Base-by-base conservation (phyloP, 2,113 vertebrate species). In the Oryzias celebensis region DNA sequence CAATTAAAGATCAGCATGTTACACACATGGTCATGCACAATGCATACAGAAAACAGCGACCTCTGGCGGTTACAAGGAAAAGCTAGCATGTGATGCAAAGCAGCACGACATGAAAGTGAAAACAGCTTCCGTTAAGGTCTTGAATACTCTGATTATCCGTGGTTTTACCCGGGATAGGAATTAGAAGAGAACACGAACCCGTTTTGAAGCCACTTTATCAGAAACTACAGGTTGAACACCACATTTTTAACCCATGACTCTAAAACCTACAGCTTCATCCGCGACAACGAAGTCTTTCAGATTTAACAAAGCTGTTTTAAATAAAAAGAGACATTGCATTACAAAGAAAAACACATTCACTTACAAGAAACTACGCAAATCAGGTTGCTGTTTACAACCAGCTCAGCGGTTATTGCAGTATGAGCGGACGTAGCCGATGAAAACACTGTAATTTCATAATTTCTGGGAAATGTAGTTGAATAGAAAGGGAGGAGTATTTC, bases 391-490 rank as follows among this genome's bases (percentile, higher is more conserved):
- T 51, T 82, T 71, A 41, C 76, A 65, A 42, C 1, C 53, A 62
- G 44, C 52, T 62, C 42, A 52, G 53, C 43, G 53, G 56, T 72
- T 81, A 24, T 74, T 86, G 75, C 81, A 52, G 58, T 50, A 57
- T 18, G 14, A n/a, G 43, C 22, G 1, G 42, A 22, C 22, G 54
- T 62, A 56, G 55, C 57, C 17, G 48, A 50, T 64, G 20, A 82
- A 71, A 20, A 78, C 70, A 46, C 43, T 2, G 50, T 71, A 14
- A 31, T 48, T 4, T 23, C 3, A 13, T 7, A 1, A 14, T 4
- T 0, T 0, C 18, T 2, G 85, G 86, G 80, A 75, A 73, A 60
- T 83, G 85, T 86, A 80, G 88, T 88, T 81, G 0, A 1, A 0
- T 10, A 7, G 1, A 31, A 2, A 12, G 3, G 10, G 1, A 0